phyloP scores from a whole-genome alignment of 2,888 invertebrate genomes.

The Rhingia rostrata region DNA sequence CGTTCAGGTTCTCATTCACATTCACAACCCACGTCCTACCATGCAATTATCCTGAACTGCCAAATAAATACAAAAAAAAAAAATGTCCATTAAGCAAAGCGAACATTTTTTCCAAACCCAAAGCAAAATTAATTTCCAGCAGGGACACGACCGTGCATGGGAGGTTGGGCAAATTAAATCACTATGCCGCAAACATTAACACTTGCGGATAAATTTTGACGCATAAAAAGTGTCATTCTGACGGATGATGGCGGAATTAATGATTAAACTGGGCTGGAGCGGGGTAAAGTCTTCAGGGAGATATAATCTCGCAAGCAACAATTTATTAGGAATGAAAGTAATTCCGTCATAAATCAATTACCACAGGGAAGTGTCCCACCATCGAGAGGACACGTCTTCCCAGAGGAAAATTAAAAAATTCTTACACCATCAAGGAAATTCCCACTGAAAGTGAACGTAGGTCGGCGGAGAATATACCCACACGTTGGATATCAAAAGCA shows the following conservation, averaged over 20 bases:
- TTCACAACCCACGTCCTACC: not conserved
- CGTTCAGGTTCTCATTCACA: not conserved
- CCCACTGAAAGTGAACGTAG: constrained; percentile 28
- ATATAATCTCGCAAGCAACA: constrained; percentile 36
- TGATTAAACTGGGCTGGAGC: constrained; percentile 6
- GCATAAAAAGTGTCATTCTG: constrained; percentile 42
- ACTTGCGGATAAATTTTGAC: constrained; percentile 46
- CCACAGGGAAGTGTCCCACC: constrained; percentile 42
- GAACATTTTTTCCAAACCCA: constrained; percentile 26
- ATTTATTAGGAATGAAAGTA: constrained; percentile 60
- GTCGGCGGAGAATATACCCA: not conserved
- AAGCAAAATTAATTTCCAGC: constrained; percentile 9
- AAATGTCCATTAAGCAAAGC: constrained; percentile 21
- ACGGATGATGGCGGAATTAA: constrained; percentile 32
- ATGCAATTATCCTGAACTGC: constrained; percentile 41
- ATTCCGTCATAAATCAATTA: constrained; percentile 70
- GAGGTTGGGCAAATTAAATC: constrained; percentile 37
- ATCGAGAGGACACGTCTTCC: constrained; percentile 18
- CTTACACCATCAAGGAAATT: constrained; percentile 40
- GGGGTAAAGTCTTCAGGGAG: not conserved
- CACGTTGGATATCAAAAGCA: constrained; percentile 16
- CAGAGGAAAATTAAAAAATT: constrained; percentile 52
- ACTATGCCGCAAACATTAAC: constrained; percentile 47
- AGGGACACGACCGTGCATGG: not conserved
- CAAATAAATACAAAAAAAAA: constrained; percentile 43